Percentiles rank a stretch among this genome's conserved stretches.
Conservation (phyloP, 2,797 vertebrate genomes). For the Rallus crepitans region DNA sequence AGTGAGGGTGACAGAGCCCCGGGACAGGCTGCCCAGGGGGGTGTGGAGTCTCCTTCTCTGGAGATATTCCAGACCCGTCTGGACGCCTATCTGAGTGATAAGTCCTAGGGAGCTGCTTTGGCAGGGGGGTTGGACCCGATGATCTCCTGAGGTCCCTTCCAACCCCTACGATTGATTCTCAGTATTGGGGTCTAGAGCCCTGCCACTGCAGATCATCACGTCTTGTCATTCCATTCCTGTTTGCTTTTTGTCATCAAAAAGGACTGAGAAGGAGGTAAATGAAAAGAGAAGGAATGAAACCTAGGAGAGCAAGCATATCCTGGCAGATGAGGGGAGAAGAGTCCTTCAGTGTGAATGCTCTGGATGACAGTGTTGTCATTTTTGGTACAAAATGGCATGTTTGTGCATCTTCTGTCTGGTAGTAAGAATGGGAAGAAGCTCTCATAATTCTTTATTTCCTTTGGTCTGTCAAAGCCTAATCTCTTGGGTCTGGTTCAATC, state of each 20-base stretch:
- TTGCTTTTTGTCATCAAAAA: not conserved
- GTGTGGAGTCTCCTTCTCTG: too few relatives aligned
- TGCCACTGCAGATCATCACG: not conserved
- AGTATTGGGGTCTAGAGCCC: not conserved
- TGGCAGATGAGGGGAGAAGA: not conserved
- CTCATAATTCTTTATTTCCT: constrained; percentile 16
- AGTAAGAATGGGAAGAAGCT: not conserved
- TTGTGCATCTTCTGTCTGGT: constrained; percentile 3
- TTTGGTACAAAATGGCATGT: constrained; percentile 6
- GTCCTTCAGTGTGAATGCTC: not conserved
- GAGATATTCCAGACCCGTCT: too few relatives aligned
- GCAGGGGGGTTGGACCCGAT: too few relatives aligned
- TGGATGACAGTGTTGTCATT: not conserved
- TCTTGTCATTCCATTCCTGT: not conserved
- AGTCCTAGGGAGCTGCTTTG: too few relatives aligned
- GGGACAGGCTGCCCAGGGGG: too few relatives aligned
- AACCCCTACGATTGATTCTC: not conserved
- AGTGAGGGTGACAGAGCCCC: too few relatives aligned
- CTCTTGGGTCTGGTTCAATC: constrained; percentile 1
- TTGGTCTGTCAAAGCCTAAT: constrained; percentile 24
- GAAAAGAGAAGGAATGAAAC: not conserved
- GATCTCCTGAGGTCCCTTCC: too few relatives aligned
- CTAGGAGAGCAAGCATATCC: not conserved
- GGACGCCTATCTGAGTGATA: too few relatives aligned
- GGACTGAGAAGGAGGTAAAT: not conserved